These are phyloP conservation scores for Pterocles orientalis DNA, from an alignment of 2,113 vertebrate genomes.

Conservation along the genomic window DNA sequence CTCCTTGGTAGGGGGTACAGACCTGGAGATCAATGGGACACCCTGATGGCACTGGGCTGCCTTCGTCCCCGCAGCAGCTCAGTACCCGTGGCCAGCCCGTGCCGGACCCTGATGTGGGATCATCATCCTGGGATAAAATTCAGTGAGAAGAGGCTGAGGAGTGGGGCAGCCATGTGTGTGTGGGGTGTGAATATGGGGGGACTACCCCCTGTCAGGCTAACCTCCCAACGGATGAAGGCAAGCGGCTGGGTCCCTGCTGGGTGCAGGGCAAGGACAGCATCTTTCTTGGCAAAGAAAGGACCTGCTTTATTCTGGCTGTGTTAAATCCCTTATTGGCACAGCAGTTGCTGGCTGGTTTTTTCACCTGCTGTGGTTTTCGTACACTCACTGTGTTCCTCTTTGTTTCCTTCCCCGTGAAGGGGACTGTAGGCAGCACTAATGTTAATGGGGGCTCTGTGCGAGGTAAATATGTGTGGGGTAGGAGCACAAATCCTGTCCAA, in stretches of 20 bases:
- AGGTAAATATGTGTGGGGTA: background rate
- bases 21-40: background rate
- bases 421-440: background rate
- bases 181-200: background rate
- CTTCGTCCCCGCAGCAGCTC: background rate
- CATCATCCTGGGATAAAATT: background rate
- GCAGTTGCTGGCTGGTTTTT: background rate
- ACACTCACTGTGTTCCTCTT: background rate
- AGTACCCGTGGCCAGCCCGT: rapidly evolving
- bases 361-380: background rate
- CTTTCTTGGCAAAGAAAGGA: background rate
- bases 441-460: background rate
- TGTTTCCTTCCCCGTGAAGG: background rate
- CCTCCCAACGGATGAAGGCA: rapidly evolving
- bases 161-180: rapidly evolving
- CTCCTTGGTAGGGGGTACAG: background rate
- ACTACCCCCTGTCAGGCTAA: rapidly evolving
- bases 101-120: rapidly evolving
- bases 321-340: background rate
- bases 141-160: background rate
- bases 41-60: background rate
- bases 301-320: background rate
- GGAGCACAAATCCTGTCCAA: background rate
- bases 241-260: background rate
- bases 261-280: background rate